Conservation (phyloP, 2,797 vertebrate genomes). For the Rhabdomys pumilio region DNA sequence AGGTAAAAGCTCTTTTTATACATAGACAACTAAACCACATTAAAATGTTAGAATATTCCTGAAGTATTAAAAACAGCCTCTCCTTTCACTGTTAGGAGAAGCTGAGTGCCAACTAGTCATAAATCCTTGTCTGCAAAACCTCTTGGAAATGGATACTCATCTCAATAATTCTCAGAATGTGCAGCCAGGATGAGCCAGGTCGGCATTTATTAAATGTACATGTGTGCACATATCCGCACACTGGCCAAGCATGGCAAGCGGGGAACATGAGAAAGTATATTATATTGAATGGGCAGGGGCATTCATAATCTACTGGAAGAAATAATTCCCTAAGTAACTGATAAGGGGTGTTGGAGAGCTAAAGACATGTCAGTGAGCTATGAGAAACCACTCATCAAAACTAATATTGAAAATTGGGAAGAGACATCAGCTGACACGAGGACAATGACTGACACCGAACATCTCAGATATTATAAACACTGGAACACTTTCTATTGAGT, state of each 20-base stretch:
- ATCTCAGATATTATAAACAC: not conserved
- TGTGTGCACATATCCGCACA: not conserved
- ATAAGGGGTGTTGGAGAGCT: not conserved
- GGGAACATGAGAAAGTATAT: not conserved
- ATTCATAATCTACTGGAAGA: conserved; percentile 25
- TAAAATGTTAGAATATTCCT: not conserved
- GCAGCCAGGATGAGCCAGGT: not conserved
- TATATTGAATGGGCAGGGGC: not conserved
- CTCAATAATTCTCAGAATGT: conserved; percentile 60
- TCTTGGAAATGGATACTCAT: conserved; percentile 11
- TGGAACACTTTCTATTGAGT: not conserved
- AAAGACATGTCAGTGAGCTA: not conserved
- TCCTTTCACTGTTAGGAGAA: not conserved
- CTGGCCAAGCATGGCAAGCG: not conserved
- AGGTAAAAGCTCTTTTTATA: not conserved
- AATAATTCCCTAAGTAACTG: not conserved
- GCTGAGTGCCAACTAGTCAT: conserved; percentile 12
- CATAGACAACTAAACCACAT: conserved; percentile 7
- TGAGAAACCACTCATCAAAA: conserved; percentile 16
- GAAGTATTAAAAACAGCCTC: not conserved
- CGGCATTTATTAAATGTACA: conserved; percentile 16
- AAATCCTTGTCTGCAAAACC: conserved; percentile 34
- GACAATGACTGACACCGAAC: not conserved
- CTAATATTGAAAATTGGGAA: conserved; percentile 13
- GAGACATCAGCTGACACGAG: not conserved